phyloP scores from a whole-genome alignment of 2,797 vertebrate genomes.

The Orestias chungarensis region DNA sequence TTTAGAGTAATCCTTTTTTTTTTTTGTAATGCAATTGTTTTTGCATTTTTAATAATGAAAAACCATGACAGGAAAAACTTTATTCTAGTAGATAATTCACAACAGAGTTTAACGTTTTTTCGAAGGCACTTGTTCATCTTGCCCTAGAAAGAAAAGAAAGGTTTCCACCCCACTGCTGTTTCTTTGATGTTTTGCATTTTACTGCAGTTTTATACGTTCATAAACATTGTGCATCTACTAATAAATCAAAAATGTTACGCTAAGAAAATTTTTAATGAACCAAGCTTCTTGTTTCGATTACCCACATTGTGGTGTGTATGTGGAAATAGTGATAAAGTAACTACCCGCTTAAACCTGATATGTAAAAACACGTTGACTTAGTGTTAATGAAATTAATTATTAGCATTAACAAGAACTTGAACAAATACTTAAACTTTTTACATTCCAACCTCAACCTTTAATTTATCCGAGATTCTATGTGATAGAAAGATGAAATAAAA shows the following conservation, averaged over 20 bases:
- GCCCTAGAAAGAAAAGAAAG: neutral
- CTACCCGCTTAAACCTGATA: too few relatives aligned
- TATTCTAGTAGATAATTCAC: constrained; percentile 4
- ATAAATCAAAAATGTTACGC: too few relatives aligned
- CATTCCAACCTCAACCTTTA: neutral
- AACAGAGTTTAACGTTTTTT: neutral
- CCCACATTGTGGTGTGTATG: neutral
- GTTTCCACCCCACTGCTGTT: neutral
- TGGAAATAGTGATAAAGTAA: neutral
- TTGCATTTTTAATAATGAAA: neutral
- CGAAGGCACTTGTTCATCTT: neutral
- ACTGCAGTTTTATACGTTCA: neutral
- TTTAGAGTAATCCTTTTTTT: neutral
- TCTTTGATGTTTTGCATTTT: neutral
- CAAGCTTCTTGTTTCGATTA: neutral
- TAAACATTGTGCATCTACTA: neutral
- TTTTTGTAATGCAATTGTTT: neutral
- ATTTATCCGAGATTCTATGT: neutral
- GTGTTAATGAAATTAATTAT: neutral
- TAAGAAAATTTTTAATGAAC: too few relatives aligned
- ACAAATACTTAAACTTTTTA: neutral
- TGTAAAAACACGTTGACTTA: neutral
- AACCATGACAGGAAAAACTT: neutral
- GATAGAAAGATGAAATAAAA: neutral
- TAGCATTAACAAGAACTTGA: neutral